Evolutionary conservation across 2,797 vertebrate genomes (phyloP).

Genomic region (Heterohyrax brucei): DNA sequence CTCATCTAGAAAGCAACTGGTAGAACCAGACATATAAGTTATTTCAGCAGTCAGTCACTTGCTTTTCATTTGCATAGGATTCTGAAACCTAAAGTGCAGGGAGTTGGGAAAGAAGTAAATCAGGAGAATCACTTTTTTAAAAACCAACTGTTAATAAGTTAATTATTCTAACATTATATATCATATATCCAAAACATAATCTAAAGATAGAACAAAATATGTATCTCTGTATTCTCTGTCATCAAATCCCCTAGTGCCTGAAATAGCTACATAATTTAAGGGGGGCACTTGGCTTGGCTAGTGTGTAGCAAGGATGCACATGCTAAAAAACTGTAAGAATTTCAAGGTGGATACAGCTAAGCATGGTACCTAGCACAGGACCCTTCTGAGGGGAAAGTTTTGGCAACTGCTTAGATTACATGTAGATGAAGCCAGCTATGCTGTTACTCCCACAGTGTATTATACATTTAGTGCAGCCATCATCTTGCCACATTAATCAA

Average conservation of each 20-base stretch:
- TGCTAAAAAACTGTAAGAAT: too few relatives aligned
- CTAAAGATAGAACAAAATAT: background rate
- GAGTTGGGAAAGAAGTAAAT: background rate
- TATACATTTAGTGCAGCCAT: background rate
- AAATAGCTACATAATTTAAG: background rate
- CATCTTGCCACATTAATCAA: background rate
- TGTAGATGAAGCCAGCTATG: rapidly evolving
- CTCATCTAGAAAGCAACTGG: background rate
- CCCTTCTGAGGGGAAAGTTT: background rate
- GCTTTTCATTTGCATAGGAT: background rate
- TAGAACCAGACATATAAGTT: background rate
- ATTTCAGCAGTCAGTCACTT: background rate
- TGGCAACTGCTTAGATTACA: too few relatives aligned
- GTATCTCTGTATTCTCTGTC: background rate
- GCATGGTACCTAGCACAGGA: too few relatives aligned
- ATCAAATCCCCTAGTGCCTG: background rate
- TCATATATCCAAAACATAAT: background rate
- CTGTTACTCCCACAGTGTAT: background rate
- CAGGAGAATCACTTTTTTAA: background rate
- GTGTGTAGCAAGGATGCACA: too few relatives aligned
- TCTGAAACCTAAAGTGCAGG: background rate
- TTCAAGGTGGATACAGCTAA: background rate
- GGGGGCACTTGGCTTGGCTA: too few relatives aligned
- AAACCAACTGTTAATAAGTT: background rate
- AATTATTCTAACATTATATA: background rate